Conservation (phyloP, 2,113 vertebrate species). For the Carassius gibelio region DNA sequence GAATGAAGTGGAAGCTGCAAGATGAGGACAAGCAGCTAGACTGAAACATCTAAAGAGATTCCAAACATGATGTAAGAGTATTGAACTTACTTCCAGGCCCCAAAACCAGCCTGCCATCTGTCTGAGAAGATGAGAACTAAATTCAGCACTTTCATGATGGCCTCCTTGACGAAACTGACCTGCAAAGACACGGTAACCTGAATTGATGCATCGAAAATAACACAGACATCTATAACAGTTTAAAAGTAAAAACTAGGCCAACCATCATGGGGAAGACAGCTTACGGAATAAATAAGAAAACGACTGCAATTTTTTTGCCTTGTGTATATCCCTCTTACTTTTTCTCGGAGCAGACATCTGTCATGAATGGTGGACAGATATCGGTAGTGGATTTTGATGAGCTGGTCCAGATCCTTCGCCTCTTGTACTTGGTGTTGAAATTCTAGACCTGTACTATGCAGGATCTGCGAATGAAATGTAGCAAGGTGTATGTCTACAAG, state of each 20-base stretch:
- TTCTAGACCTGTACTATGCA: slow-evolving; percentile 96
- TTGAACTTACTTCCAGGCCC: slow-evolving; percentile 90
- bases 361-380: slow-evolving; percentile 97
- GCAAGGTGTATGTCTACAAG: neutral
- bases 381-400: slow-evolving; percentile 98
- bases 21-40: neutral
- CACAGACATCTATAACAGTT: too few species aligned
- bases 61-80: neutral
- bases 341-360: slow-evolving; percentile 93
- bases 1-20: neutral
- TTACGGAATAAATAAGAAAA: too few species aligned
- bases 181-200: slow-evolving; percentile 61
- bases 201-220: neutral
- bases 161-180: slow-evolving; percentile 98
- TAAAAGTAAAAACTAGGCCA: slow-evolving; percentile 5
- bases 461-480: slow-evolving; percentile 77
- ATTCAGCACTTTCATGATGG: slow-evolving; percentile 98
- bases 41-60: neutral
- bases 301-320: too few species aligned
- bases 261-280: neutral
- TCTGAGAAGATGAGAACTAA: slow-evolving; percentile 96
- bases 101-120: slow-evolving; percentile 93
- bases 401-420: slow-evolving; percentile 96
- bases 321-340: slow-evolving; percentile 72
- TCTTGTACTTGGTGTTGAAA: slow-evolving; percentile 98